phyloP scores from a whole-genome alignment of 1,140 invertebrate species.

The Glossosoma conforme region DNA sequence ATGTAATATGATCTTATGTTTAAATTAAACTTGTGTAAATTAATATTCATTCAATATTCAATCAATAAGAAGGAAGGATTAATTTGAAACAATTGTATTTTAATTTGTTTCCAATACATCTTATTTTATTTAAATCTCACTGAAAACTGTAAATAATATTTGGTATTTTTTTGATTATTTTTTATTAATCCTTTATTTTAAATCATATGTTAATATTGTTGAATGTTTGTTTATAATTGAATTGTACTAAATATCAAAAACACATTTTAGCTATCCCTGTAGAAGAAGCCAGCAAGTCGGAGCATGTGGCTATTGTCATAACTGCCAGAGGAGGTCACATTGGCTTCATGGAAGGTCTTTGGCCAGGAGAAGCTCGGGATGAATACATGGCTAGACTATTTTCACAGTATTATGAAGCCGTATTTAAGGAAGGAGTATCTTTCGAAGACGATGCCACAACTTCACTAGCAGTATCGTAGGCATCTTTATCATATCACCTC shows the following conservation, averaged over 20 bases:
- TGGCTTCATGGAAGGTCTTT: slow-evolving; percentile 71
- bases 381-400: slow-evolving; percentile 65
- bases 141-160: neutral
- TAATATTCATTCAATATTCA: no score
- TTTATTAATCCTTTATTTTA: no score
- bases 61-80: no score
- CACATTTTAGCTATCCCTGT: slow-evolving; percentile 57
- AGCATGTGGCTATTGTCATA: slow-evolving; percentile 67
- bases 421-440: slow-evolving; percentile 35
- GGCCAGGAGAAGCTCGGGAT: slow-evolving; percentile 50
- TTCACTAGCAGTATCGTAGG: no score
- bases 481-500: no score
- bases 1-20: no score
- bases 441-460: no score
- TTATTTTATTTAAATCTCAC: neutral
- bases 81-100: no score
- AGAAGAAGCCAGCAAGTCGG: slow-evolving; percentile 56
- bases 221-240: no score
- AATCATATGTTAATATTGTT: neutral
- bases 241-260: neutral
- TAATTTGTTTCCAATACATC: no score
- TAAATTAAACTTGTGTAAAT: no score
- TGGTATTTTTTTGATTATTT: no score
- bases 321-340: slow-evolving; percentile 77
- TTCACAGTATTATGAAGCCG: slow-evolving; percentile 54